A percentile compares a stretch with the other conserved stretches of the same genome.
phyloP scores from a whole-genome alignment of 30 jellyfish, hydroid and myxozoan genomes.

The Aurelia aurita complex sp. Pacific region DNA sequence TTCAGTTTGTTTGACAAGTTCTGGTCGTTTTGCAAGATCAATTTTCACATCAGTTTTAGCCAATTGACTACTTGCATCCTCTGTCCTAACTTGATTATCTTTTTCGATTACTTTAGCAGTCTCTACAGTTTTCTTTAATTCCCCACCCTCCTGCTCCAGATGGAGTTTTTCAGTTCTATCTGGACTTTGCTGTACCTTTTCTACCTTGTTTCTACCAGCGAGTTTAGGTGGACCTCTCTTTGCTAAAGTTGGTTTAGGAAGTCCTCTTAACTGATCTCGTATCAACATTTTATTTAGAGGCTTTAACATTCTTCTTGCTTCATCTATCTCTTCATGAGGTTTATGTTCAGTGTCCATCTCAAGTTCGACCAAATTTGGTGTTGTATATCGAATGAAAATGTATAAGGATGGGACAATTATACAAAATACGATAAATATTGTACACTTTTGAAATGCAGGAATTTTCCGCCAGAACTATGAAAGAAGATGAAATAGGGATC shows the following conservation, averaged over 20 bases:
- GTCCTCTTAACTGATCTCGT: not conserved
- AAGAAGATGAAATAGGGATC: not conserved
- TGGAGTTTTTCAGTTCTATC: not conserved
- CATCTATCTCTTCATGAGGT: slow-evolving; percentile 50
- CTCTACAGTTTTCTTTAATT: not conserved
- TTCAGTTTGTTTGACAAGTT: slow-evolving; percentile 61
- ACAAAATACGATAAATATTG: slow-evolving; percentile 30
- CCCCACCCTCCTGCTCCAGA: not conserved
- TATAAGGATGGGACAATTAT: slow-evolving; percentile 51
- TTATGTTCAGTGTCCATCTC: slow-evolving; percentile 64
- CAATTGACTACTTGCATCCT: not conserved
- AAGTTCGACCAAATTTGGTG: slow-evolving; percentile 46
- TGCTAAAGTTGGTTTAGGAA: not conserved
- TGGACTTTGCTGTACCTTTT: not conserved
- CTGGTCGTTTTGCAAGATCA: slow-evolving; percentile 82
- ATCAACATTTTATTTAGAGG: slow-evolving; percentile 23
- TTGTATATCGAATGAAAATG: slow-evolving; percentile 43
- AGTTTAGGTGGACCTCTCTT: slow-evolving; percentile 89
- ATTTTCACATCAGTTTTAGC: not conserved
- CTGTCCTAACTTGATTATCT: not conserved
- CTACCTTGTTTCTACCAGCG: slow-evolving; percentile 16
- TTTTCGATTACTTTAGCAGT: not conserved
- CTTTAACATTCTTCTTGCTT: slow-evolving; percentile 29
- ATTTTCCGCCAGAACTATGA: slow-evolving; percentile 84
- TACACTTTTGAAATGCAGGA: slow-evolving; percentile 72